These are phyloP conservation scores for Poeciliopsis infans DNA, from an alignment of 2,797 vertebrate genomes.

Conservation along the genomic window DNA sequence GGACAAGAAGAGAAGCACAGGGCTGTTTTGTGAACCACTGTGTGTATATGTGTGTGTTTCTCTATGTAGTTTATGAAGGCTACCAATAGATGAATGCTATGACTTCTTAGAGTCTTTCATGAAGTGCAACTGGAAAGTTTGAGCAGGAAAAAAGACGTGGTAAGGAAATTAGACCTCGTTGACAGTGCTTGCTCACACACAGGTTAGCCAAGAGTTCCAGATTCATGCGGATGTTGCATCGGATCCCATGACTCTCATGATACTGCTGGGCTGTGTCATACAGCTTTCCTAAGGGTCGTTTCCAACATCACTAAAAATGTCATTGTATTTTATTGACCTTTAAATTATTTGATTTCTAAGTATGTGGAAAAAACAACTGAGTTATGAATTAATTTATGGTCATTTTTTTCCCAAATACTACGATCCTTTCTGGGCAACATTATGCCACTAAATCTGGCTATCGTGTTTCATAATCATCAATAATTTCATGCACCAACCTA, in stretches of 20 bases:
- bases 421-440: neutral
- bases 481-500: neutral
- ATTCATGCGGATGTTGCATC: slow-evolving; percentile 43
- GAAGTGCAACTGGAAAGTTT: slow-evolving; percentile 88
- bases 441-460: neutral
- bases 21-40: slow-evolving; percentile 50
- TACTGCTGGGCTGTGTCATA: neutral
- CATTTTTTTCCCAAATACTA: neutral
- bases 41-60: neutral
- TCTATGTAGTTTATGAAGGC: slow-evolving; percentile 26
- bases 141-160: slow-evolving; percentile 78
- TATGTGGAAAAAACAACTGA: neutral
- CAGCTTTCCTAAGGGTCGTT: neutral
- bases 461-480: neutral
- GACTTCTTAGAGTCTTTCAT: slow-evolving; percentile 90
- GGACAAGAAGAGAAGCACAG: slow-evolving; percentile 83
- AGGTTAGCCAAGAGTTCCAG: slow-evolving; percentile 22
- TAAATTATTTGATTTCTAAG: neutral
- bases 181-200: slow-evolving; percentile 68
- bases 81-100: slow-evolving; percentile 80
- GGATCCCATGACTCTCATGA: slow-evolving; percentile 22
- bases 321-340: neutral
- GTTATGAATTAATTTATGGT: neutral
- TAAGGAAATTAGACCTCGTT: slow-evolving; percentile 88
- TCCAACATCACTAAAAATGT: neutral